These are phyloP conservation scores for Mellivora capensis DNA, from an alignment of 2,113 vertebrate genomes.

Conservation along the genomic window DNA sequence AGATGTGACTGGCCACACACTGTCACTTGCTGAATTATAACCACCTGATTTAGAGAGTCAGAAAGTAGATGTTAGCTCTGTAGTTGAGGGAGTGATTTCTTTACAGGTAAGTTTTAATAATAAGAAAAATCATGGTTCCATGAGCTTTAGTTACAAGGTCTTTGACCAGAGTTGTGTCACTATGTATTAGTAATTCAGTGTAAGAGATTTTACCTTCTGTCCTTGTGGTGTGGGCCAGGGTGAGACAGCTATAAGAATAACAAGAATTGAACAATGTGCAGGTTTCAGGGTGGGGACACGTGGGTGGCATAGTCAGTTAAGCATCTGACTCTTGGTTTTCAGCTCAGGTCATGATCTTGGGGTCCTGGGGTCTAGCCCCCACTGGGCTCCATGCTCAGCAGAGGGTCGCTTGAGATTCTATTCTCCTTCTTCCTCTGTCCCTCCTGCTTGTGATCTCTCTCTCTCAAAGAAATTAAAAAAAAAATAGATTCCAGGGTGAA, in stretches of 20 bases:
- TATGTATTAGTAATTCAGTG: neutral
- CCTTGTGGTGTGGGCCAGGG: neutral
- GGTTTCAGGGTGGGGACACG: neutral
- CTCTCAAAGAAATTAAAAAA: neutral
- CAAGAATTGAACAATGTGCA: neutral
- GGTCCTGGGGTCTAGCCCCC: neutral
- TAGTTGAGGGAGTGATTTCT: neutral
- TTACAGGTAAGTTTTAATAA: slow-evolving; percentile 2
- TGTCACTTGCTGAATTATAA: slow-evolving; percentile 34
- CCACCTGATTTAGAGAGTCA: slow-evolving; percentile 4
- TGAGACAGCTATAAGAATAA: neutral
- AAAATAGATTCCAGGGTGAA: neutral
- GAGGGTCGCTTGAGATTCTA: neutral
- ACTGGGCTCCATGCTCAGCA: neutral
- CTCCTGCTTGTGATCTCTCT: neutral
- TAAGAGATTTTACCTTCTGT: neutral
- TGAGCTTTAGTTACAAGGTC: neutral
- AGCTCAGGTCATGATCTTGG: neutral
- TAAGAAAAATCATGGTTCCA: slow-evolving; percentile 26
- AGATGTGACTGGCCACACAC: neutral
- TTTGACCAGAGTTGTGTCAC: neutral
- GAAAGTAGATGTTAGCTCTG: neutral
- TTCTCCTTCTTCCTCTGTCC: neutral
- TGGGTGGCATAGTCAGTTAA: neutral
- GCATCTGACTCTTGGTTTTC: neutral